Evolutionary conservation across 2,113 vertebrate genomes (phyloP).

Genomic region (Mellivora capensis): DNA sequence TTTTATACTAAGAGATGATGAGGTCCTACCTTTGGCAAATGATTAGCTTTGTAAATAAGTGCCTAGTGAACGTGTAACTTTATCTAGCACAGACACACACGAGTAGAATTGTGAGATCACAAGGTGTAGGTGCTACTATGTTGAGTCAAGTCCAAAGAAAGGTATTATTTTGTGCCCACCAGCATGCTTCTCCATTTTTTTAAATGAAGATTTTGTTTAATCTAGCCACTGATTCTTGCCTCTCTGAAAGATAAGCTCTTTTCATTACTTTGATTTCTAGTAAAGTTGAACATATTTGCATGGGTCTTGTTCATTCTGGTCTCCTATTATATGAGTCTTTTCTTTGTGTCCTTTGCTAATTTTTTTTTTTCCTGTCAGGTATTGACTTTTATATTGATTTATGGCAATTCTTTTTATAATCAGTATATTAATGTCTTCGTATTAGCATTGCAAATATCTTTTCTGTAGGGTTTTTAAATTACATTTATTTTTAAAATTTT

Average conservation of each 20-base stretch:
- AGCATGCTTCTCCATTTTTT: neutral
- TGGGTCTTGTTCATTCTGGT: neutral
- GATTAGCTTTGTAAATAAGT: neutral
- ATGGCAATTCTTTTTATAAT: neutral
- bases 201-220: neutral
- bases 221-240: neutral
- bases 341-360: neutral
- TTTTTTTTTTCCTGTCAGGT: neutral
- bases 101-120: neutral
- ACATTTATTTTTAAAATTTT: neutral
- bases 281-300: neutral
- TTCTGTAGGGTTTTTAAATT: neutral
- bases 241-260: neutral
- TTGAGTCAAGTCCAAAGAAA: neutral
- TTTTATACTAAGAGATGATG: neutral
- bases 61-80: neutral
- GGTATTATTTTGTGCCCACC: neutral
- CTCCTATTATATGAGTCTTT: neutral
- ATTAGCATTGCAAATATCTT: neutral
- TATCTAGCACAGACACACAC: neutral
- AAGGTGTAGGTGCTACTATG: neutral
- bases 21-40: neutral
- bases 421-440: neutral
- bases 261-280: slow-evolving; percentile 4
- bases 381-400: slow-evolving; percentile 1